A percentile compares a stretch with the other conserved stretches of the same genome.
These are phyloP conservation scores for Mamestra brassicae DNA, from an alignment of 2,888 invertebrate genomes.

Conservation along the genomic window DNA sequence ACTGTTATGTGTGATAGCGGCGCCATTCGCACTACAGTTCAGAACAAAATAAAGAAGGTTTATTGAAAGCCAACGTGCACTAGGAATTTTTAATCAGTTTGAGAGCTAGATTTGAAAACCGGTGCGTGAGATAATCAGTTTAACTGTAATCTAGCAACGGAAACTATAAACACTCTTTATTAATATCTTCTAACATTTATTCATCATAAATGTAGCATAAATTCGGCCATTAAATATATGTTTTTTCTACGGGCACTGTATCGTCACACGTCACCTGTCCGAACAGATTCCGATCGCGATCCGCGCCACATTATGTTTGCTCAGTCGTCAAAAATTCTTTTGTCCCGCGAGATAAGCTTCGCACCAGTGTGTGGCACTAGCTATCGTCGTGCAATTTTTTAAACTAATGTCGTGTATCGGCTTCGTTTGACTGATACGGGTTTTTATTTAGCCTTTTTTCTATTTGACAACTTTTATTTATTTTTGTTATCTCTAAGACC, in stretches of 20 bases:
- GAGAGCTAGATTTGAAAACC: conserved; percentile 12
- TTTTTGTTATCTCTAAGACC: conserved; percentile 13
- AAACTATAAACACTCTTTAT: conserved; percentile 38
- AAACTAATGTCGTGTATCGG: conserved; percentile 67
- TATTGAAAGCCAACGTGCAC: conserved; percentile 54
- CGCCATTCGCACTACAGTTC: conserved; percentile 73
- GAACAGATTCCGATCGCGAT: conserved; percentile 78
- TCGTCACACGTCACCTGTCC: conserved; percentile 86
- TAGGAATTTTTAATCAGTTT: conserved; percentile 40
- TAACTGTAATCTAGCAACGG: conserved; percentile 24
- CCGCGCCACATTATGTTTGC: conserved; percentile 83
- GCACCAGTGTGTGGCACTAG: conserved; percentile 71
- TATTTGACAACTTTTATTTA: conserved; percentile 4
- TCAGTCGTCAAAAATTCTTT: conserved; percentile 88
- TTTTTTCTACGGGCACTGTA: conserved; percentile 69
- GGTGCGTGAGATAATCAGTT: conserved; percentile 18
- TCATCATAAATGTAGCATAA: conserved; percentile 24
- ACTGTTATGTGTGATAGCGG: conserved; percentile 81
- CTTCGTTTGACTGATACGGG: conserved; percentile 19
- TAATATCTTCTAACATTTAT: conserved; percentile 11
- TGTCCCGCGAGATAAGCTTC: conserved; percentile 82
- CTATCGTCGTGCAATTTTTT: conserved; percentile 68
- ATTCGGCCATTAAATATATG: conserved; percentile 47
- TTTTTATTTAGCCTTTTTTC: conserved; percentile 20
- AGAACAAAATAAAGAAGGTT: conserved; percentile 59